Percentiles rank a stretch among this genome's conserved stretches.
phyloP scores from a whole-genome alignment of 1,140 invertebrate species.

The Zaprionus tsacasi region DNA sequence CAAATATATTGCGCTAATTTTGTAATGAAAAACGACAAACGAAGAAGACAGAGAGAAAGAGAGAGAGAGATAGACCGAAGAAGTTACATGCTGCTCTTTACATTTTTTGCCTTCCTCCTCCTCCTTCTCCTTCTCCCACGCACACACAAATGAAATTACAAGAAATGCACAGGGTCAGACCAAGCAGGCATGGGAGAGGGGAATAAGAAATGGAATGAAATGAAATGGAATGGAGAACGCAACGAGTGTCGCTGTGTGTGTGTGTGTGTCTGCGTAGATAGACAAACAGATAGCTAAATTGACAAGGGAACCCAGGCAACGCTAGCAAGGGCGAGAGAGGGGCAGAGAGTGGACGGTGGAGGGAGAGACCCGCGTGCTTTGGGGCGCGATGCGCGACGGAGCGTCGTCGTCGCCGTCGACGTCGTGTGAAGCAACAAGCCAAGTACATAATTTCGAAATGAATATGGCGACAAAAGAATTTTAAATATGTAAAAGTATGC shows the following conservation, averaged over 20 bases:
- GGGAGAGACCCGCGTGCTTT: too few species aligned
- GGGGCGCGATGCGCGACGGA: slow-evolving; percentile 43
- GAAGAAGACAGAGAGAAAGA: slow-evolving; percentile 20
- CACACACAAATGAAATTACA: slow-evolving; percentile 31
- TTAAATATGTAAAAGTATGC: slow-evolving; percentile 68
- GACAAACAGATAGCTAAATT: slow-evolving; percentile 71
- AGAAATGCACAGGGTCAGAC: slow-evolving; percentile 66
- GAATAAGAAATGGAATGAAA: slow-evolving; percentile 32
- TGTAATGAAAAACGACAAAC: slow-evolving; percentile 58
- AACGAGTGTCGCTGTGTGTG: not conserved
- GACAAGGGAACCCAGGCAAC: slow-evolving; percentile 32
- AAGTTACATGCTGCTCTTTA: slow-evolving; percentile 9
- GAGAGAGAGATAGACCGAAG: slow-evolving; percentile 6
- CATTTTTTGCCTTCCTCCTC: slow-evolving; percentile 8
- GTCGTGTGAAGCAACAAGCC: slow-evolving; percentile 74
- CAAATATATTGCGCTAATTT: slow-evolving; percentile 72
- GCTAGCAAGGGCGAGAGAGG: not conserved
- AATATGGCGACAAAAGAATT: slow-evolving; percentile 78
- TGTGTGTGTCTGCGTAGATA: slow-evolving; percentile 28
- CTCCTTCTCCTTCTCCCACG: too few species aligned
- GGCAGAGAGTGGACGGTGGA: not conserved
- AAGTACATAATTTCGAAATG: slow-evolving; percentile 79
- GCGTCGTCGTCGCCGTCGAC: slow-evolving; percentile 49
- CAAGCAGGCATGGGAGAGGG: slow-evolving; percentile 1
- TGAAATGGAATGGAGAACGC: slow-evolving; percentile 26